phyloP scores from a whole-genome alignment of 2,888 invertebrate genomes.

The Nasonia oneida region DNA sequence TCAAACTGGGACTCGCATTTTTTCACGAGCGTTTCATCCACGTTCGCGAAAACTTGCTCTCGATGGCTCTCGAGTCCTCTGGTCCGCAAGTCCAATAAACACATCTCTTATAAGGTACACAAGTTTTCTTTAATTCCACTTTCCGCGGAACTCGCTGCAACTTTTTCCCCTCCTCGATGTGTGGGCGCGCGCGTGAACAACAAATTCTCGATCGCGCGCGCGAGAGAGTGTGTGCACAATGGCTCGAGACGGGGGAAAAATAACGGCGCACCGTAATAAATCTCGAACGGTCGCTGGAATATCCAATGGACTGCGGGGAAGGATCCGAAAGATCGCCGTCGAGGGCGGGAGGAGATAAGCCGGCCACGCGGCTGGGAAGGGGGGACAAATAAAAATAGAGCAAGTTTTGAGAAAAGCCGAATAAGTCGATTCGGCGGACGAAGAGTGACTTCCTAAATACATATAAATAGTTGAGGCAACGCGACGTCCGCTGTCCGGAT shows the following conservation, averaged over 20 bases:
- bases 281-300: constrained; percentile 1
- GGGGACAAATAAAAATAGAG: background rate
- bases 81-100: constrained; percentile 24
- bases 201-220: background rate
- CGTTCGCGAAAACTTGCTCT: constrained; percentile 31
- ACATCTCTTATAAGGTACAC: constrained; percentile 27
- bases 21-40: constrained; percentile 4
- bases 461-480: constrained; percentile 24
- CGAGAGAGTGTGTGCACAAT: background rate
- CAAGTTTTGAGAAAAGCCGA: constrained; percentile 10
- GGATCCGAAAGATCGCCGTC: background rate
- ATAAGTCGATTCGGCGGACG: background rate
- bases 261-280: constrained; percentile 5
- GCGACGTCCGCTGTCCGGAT: background rate
- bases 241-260: background rate
- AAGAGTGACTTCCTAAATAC: constrained; percentile 15
- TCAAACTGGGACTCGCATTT: constrained; percentile 37
- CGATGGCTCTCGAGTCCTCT: background rate
- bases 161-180: constrained; percentile 12
- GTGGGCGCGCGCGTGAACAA: background rate
- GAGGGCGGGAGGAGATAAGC: background rate
- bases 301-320: background rate
- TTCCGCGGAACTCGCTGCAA: constrained; percentile 14
- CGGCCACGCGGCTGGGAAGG: background rate
- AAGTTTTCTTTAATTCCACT: constrained; percentile 32